Evolutionary conservation across 2,888 invertebrate genomes (phyloP), one percentile per base, ranked within the genome.

Genomic region (Iphiclides podalirius): DNA sequence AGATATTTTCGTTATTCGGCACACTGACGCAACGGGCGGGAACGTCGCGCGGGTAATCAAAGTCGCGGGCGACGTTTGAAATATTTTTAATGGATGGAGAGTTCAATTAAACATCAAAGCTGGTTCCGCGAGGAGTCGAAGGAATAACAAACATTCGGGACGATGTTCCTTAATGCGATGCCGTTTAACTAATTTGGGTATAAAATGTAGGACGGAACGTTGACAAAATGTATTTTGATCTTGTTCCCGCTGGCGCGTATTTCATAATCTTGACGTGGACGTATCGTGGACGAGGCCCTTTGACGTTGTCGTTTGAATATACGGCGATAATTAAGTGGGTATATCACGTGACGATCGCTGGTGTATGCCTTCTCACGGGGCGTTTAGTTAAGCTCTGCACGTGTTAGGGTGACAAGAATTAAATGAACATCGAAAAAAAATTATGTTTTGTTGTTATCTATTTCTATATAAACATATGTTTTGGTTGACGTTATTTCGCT

Each of bases 21-120:
- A 28, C 28, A 34, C 17, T 35, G 17, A 47, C 12, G 36, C 17
- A 42, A 28, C 11, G 31, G n/a, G n/a, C n/a, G n/a, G 17, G 35
- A 47, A 47, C 40, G 41, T 13, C 11, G 23, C 35, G n/a, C 34
- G 20, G 37, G 41, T 23, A 48, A 48, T 48, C 47, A 48, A 48
- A 37, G 31, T 33, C 35, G 12, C 43, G 4, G 14, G 26, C 16
- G 38, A 45, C 45, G 17, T 50, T 20, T 28, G 40, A 40, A 44
- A 50, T 45, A 45, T 45, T 50, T 43, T 44, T 45, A 50, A 40
- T 23, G 45, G 31, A 20, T 36, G 14, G 14, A 35, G 36, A 31
- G 50, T 50, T 40, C 45, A 50, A 50, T 44, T 49, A 50, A 44
- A 50, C 44, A 50, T 50, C 50, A 50, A 50, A 50, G 44, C 42